phyloP scores from a whole-genome alignment of 53 echinoderm and acorn worm genomes.

The Mesocentrotus franciscanus region DNA sequence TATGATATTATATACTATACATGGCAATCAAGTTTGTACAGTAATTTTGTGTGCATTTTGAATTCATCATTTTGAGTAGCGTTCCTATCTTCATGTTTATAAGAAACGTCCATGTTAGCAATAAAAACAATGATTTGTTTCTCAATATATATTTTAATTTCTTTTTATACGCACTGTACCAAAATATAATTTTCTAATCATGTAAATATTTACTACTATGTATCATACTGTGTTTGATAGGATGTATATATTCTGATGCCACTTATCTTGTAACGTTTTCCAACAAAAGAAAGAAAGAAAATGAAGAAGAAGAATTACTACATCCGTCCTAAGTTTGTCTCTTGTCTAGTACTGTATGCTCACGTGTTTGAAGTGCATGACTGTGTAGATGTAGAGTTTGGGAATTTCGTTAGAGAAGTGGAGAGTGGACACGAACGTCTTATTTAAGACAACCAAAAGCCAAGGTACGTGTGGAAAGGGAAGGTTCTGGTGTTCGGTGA shows the following conservation, averaged over 20 bases:
- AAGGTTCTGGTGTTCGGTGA: too few relatives aligned
- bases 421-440: too few relatives aligned
- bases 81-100: too few relatives aligned
- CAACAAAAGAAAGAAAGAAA: too few relatives aligned
- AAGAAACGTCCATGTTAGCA: too few relatives aligned
- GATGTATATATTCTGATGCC: conserved; percentile 41
- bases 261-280: background rate
- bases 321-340: background rate
- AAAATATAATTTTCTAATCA: conserved; percentile 44
- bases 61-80: too few relatives aligned
- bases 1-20: too few relatives aligned
- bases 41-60: too few relatives aligned
- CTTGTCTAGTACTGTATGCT: background rate
- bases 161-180: background rate
- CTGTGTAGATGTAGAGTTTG: background rate
- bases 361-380: background rate
- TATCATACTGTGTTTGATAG: conserved; percentile 39
- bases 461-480: too few relatives aligned
- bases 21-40: too few relatives aligned
- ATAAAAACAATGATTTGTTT: background rate
- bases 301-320: background rate
- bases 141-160: background rate
- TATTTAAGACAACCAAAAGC: too few relatives aligned
- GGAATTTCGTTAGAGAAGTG: background rate
- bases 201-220: conserved; percentile 1